Evolutionary conservation across 2,797 vertebrate species (phyloP), one percentile per base, ranked within the genome.

Genomic region (Acanthis flammea): DNA sequence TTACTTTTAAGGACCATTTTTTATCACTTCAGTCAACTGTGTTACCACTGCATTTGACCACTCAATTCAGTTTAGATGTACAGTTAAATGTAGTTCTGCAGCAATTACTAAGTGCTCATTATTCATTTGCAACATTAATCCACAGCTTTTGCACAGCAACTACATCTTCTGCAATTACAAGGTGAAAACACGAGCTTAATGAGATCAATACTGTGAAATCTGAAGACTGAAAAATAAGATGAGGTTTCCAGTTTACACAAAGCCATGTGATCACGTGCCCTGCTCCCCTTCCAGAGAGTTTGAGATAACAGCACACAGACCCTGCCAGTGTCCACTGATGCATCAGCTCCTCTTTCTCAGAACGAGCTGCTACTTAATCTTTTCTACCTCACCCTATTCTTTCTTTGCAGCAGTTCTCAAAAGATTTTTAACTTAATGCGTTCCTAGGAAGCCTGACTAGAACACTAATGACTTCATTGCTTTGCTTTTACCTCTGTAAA

Each of bases 401-500:
- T 91, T 68, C 72, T 78, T 91, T 90, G 71, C 83, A 81, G 41
- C 30, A 67, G 44, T 82, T 95, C 66, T 88, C 66, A 66, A 45
- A 84, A 94, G 81, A 80, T 90, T 88, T 86, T 95, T 83, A 63
- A 77, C 28, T 45, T 91, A 42, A 18, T 51, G 24, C 7, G 5
- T 83, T 77, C 48, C 47, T 54, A 55, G 54, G 86, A 94, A 92
- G 66, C 72, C 85, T 78, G 75, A 72, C 82, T 83, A 75, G 95
- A 92, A 91, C 87, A 78, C 41, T 95, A 92, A 95, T 80, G 79
- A 81, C 82, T 91, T 84, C 79, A 30, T 55, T 90, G 79, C 91
- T 88, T 94, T 90, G 39, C 73, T 90, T 95, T 96, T 88, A 91
- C 95, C 70, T 88, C 90, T 94, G 47, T 92, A 84, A 94, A 94